Conservation (phyloP, 2,888 invertebrate genomes). For the Drosophila histrio region DNA sequence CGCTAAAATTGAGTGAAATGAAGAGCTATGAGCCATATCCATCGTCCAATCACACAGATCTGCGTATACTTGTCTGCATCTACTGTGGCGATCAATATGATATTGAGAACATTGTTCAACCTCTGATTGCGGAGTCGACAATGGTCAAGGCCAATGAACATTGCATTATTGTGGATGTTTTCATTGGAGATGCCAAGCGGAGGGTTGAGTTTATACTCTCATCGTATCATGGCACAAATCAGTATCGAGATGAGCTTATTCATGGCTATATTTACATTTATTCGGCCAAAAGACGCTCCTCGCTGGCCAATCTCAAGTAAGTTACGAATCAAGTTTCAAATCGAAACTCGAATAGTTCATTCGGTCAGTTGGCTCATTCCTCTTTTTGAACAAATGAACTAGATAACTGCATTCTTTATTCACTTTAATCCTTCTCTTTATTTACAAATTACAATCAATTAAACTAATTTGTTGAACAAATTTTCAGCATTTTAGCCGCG, state of each 20-base stretch:
- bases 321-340: too few relatives aligned
- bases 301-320: constrained; percentile 95
- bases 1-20: constrained; percentile 83
- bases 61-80: constrained; percentile 96
- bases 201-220: constrained; percentile 95
- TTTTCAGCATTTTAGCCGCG: constrained; percentile 93
- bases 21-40: constrained; percentile 83
- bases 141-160: constrained; percentile 89
- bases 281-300: constrained; percentile 97
- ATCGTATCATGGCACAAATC: constrained; percentile 97
- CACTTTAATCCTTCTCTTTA: too few relatives aligned
- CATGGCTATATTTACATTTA: constrained; percentile 98
- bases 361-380: too few relatives aligned
- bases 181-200: constrained; percentile 94
- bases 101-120: constrained; percentile 94
- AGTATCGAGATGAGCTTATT: constrained; percentile 95
- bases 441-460: too few relatives aligned
- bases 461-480: background rate
- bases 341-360: too few relatives aligned
- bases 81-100: constrained; percentile 98
- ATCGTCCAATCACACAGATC: constrained; percentile 82
- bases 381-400: too few relatives aligned
- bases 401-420: too few relatives aligned
- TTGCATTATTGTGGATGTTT: constrained; percentile 95
- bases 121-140: constrained; percentile 91